A percentile compares a stretch with the other conserved stretches of the same genome.
phyloP scores from a whole-genome alignment of 1,140 invertebrate species.

The Drosophila ogumai region DNA sequence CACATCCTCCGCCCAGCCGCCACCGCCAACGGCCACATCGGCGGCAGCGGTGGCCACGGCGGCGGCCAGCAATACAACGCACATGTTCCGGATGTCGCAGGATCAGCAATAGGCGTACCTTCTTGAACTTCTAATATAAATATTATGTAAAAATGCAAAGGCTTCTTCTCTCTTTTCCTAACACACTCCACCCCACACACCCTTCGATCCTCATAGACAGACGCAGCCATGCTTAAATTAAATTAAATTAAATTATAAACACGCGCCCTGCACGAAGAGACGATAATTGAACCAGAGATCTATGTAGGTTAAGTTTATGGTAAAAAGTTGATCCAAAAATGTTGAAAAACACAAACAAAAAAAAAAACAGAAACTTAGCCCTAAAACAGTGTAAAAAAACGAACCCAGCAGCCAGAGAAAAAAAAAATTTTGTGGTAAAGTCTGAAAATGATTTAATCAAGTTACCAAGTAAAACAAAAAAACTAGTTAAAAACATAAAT shows the following conservation, averaged over 20 bases:
- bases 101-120: constrained; percentile 64
- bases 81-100: constrained; percentile 76
- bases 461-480: constrained; percentile 66
- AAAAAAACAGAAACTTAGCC: constrained; percentile 45
- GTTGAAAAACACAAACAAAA: constrained; percentile 63
- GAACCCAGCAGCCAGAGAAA: constrained; percentile 37
- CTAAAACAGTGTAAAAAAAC: constrained; percentile 66
- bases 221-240: constrained; percentile 52
- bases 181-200: constrained; percentile 5
- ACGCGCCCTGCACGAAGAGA: constrained; percentile 44
- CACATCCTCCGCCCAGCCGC: constrained; percentile 62
- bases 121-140: constrained; percentile 38
- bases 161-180: constrained; percentile 52
- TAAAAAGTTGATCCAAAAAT: constrained; percentile 75
- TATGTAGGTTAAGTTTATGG: constrained; percentile 78
- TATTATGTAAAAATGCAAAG: constrained; percentile 70
- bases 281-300: constrained; percentile 62
- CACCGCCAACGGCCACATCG: constrained; percentile 67
- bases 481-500: constrained; percentile 54
- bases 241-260: constrained; percentile 59
- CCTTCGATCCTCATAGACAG: constrained; percentile 42
- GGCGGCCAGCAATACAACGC: constrained; percentile 78
- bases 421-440: constrained; percentile 71
- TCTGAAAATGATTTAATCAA: constrained; percentile 84
- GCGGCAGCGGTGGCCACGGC: constrained; percentile 79